A percentile compares a stretch with the other conserved stretches of the same genome.
phyloP scores from a whole-genome alignment of 2,797 vertebrate genomes.

The Platyrinchus mystaceus region DNA sequence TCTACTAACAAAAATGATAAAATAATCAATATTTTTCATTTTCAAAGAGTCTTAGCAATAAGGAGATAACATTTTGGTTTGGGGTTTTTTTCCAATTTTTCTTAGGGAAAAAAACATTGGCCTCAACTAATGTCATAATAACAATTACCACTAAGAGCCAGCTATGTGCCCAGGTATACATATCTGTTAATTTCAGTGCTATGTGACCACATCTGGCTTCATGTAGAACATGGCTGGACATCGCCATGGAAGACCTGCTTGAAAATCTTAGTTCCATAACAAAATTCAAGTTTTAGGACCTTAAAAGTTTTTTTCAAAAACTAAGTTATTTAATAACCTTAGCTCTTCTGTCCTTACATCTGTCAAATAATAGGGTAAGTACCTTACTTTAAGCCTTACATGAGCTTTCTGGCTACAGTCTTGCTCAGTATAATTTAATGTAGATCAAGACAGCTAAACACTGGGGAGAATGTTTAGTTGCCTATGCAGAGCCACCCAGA shows the following conservation, averaged over 20 bases:
- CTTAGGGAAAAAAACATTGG: background rate
- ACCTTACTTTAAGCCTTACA: background rate
- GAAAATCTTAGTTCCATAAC: background rate
- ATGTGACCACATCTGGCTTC: fast-evolving
- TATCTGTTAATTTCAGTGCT: background rate
- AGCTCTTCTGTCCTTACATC: background rate
- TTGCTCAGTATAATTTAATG: background rate
- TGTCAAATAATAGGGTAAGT: background rate
- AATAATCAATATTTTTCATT: conserved; percentile 67
- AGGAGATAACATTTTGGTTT: conserved; percentile 17
- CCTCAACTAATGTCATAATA: background rate
- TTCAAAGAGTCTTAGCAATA: conserved; percentile 32
- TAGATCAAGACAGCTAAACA: background rate
- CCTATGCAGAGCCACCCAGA: background rate
- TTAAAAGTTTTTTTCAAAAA: background rate
- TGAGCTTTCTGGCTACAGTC: background rate
- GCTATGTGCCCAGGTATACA: background rate
- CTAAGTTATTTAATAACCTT: background rate
- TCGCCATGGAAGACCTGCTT: background rate
- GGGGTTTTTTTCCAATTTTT: too few species aligned
- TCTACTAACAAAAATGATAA: conserved; percentile 51
- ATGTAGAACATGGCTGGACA: background rate
- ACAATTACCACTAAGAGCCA: background rate
- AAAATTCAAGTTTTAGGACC: background rate
- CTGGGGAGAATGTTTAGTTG: background rate